Conservation (phyloP, 2,797 vertebrate genomes). For the Neosilurus mollespiculum region DNA sequence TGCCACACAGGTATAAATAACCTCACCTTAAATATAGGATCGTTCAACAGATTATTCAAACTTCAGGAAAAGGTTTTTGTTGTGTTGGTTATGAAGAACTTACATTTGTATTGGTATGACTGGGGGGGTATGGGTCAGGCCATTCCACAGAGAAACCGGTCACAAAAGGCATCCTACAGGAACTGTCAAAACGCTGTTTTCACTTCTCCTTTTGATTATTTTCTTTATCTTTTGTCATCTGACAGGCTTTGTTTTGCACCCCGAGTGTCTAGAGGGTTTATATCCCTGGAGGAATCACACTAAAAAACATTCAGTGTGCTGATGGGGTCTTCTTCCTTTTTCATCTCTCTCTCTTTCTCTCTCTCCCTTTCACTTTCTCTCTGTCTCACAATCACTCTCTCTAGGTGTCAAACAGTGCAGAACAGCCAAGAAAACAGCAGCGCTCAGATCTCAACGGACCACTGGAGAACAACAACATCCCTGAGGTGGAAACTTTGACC, state of each 20-base stretch:
- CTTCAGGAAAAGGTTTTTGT: neutral
- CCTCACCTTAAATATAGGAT: neutral
- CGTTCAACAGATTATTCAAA: neutral
- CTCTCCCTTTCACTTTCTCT: conserved; percentile 8
- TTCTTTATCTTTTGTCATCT: conserved; percentile 16
- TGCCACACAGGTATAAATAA: neutral
- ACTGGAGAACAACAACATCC: conserved; percentile 89
- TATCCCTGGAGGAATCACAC: conserved; percentile 2
- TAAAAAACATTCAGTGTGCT: conserved; percentile 22
- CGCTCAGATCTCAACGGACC: conserved; percentile 96
- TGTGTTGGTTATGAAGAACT: neutral
- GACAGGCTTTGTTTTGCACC: conserved; percentile 21
- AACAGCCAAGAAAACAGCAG: conserved; percentile 92
- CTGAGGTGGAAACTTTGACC: conserved; percentile 77
- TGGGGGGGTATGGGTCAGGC: conserved; percentile 6
- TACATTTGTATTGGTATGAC: neutral
- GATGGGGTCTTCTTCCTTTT: conserved; percentile 2
- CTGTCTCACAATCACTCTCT: conserved; percentile 20
- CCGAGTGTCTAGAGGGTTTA: conserved; percentile 5
- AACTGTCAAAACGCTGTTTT: conserved; percentile 16
- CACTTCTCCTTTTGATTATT: conserved; percentile 16
- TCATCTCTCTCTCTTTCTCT: conserved; percentile 30
- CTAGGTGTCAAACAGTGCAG: conserved; percentile 85
- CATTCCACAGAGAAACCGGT: neutral
- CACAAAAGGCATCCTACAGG: neutral